Conservation (phyloP, 2,113 vertebrate species). For the Ginglymostoma cirratum region DNA sequence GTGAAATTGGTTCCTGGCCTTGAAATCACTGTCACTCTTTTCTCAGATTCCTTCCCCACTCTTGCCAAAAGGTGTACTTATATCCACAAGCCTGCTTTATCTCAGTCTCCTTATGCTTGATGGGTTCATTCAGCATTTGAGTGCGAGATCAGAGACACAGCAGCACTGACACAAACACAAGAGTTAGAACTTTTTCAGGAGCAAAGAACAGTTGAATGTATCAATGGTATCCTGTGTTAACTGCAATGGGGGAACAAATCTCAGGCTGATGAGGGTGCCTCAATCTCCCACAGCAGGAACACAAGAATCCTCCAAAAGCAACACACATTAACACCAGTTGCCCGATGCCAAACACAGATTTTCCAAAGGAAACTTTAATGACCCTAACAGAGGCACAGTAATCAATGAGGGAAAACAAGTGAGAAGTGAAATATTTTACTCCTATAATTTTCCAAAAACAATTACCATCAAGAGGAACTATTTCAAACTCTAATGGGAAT, state of each 20-base stretch:
- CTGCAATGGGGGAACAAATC: not conserved
- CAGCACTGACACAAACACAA: not conserved
- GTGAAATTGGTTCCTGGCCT: too few relatives aligned
- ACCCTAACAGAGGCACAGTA: not conserved
- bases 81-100: too few relatives aligned
- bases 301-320: not conserved
- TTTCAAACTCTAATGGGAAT: conserved; percentile 9
- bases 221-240: not conserved
- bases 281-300: not conserved
- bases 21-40: too few relatives aligned
- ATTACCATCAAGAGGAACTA: not conserved
- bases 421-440: not conserved
- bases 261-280: not conserved
- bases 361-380: not conserved
- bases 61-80: too few relatives aligned
- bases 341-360: not conserved
- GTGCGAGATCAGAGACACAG: not conserved
- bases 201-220: not conserved
- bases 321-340: not conserved
- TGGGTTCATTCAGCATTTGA: not conserved
- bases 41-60: too few relatives aligned
- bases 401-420: not conserved
- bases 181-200: not conserved
- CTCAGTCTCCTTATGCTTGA: too few relatives aligned
- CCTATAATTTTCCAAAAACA: not conserved